phyloP scores from a whole-genome alignment of 2,113 vertebrate species.

The Petromus typicus region DNA sequence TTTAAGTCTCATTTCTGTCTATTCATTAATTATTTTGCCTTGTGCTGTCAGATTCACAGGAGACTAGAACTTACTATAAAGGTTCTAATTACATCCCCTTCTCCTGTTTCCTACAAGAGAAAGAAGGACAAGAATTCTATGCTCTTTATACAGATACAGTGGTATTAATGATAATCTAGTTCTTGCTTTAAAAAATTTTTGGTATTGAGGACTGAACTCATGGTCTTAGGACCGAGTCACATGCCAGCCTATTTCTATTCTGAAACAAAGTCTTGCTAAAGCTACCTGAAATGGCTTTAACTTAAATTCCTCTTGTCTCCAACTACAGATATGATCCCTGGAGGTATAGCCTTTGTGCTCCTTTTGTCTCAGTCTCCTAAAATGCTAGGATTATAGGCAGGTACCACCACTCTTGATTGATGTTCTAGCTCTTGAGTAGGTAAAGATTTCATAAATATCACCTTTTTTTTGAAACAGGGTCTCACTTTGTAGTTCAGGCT shows the following conservation, averaged over 20 bases:
- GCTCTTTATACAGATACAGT: not conserved
- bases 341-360: not conserved
- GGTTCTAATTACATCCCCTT: too few species aligned
- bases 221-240: not conserved
- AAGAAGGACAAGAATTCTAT: constrained; percentile 26
- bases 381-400: not conserved
- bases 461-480: constrained; percentile 37
- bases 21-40: too few species aligned
- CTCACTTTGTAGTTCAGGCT: not conserved
- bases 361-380: not conserved
- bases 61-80: too few species aligned
- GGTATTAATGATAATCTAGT: not conserved
- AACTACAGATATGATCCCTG: too few species aligned
- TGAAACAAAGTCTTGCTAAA: not conserved
- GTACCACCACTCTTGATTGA: not conserved
- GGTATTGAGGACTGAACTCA: not conserved
- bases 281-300: not conserved
- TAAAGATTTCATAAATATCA: constrained; percentile 3
- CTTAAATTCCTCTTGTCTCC: not conserved
- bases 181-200: not conserved
- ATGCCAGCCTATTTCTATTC: not conserved
- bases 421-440: constrained; percentile 28
- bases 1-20: too few species aligned
- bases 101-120: not conserved
- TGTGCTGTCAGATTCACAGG: too few species aligned